Percentiles rank a stretch among this genome's conserved stretches.
phyloP scores from a whole-genome alignment of 2,797 vertebrate species.

The Hipposideros larvatus region DNA sequence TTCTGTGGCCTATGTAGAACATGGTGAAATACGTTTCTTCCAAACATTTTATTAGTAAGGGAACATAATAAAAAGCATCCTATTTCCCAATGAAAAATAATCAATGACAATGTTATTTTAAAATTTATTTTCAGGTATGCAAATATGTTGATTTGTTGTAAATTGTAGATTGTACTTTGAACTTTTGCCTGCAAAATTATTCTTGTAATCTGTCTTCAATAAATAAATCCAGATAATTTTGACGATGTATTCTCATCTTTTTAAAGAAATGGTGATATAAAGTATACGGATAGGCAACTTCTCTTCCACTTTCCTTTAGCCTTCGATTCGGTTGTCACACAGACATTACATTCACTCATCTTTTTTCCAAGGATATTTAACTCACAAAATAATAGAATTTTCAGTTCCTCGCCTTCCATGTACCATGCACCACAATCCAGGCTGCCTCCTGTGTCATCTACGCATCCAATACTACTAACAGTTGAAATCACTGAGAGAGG shows the following conservation, averaged over 20 bases:
- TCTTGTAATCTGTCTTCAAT: background rate
- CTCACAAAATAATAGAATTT: background rate
- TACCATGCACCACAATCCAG: accelerated
- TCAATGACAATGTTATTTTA: background rate
- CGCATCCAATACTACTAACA: background rate
- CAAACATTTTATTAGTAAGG: background rate
- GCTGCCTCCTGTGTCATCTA: accelerated
- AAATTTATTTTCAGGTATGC: background rate
- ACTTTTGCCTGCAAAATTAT: background rate
- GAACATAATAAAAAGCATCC: background rate
- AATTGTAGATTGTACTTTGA: background rate
- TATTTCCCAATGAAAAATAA: background rate
- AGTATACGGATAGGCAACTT: background rate
- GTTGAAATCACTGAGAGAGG: background rate
- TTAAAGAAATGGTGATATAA: background rate
- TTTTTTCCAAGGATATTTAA: background rate
- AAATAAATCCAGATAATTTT: background rate
- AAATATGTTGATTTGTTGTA: background rate
- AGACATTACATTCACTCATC: background rate
- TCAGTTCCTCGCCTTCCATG: background rate
- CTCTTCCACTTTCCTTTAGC: background rate
- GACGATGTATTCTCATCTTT: background rate
- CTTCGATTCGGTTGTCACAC: background rate
- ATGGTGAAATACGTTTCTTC: background rate
- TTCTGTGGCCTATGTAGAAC: background rate